phyloP scores from a whole-genome alignment of 2,797 vertebrate genomes.

The Bothrops alternatus region DNA sequence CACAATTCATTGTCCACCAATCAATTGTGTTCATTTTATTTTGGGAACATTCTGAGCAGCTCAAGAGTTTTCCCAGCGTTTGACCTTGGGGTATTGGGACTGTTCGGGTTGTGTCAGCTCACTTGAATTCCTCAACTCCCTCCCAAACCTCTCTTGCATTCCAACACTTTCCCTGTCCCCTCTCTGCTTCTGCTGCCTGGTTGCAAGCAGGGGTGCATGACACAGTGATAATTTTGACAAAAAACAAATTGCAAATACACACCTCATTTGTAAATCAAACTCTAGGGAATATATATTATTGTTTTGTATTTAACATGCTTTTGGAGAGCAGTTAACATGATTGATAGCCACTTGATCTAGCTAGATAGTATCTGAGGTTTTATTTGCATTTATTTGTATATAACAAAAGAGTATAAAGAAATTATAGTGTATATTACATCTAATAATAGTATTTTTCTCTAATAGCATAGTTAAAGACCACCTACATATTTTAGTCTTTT shows the following conservation, averaged over 20 bases:
- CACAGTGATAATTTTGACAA: neutral
- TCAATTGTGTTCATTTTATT: too few relatives aligned
- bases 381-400: neutral
- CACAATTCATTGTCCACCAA: too few relatives aligned
- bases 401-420: neutral
- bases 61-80: too few relatives aligned
- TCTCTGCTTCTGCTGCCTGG: too few relatives aligned
- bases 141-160: too few relatives aligned
- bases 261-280: neutral
- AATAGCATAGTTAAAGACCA: neutral
- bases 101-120: too few relatives aligned
- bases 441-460: neutral
- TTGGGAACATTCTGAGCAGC: too few relatives aligned
- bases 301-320: neutral
- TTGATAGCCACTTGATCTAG: neutral
- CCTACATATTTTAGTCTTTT: neutral
- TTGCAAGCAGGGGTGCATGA: too few relatives aligned
- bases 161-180: too few relatives aligned
- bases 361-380: neutral
- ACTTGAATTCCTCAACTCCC: too few relatives aligned
- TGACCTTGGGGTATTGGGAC: too few relatives aligned
- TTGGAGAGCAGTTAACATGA: neutral
- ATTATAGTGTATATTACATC: neutral
- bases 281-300: too few relatives aligned
- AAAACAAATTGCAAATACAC: neutral